These are phyloP conservation scores for Stichodactyla mertensii DNA, from an alignment of 64 coral and sea anemone genomes.

Conservation along the genomic window DNA sequence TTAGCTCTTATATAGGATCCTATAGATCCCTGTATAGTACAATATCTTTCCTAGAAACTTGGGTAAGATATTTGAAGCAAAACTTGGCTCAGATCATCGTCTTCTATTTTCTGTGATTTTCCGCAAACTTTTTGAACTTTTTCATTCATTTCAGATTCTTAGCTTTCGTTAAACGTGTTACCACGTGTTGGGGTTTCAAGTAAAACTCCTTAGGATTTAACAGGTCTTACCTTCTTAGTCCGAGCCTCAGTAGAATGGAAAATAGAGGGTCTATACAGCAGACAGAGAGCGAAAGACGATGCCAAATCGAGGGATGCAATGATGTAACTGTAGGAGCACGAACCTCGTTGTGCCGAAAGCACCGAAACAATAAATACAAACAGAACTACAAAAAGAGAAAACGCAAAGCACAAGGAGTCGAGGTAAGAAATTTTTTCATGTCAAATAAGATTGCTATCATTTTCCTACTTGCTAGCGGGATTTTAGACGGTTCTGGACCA, in stretches of 20 bases:
- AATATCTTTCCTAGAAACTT: neutral
- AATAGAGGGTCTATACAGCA: neutral
- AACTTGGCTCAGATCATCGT: neutral
- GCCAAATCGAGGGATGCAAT: conserved; percentile 90
- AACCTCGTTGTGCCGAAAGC: conserved; percentile 86
- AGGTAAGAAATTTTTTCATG: conserved; percentile 39
- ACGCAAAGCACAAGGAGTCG: conserved; percentile 62
- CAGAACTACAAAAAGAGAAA: conserved; percentile 99
- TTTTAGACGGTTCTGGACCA: neutral
- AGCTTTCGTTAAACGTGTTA: conserved; percentile 32
- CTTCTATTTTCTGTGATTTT: conserved; percentile 30
- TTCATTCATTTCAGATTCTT: conserved; percentile 76
- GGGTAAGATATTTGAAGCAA: neutral
- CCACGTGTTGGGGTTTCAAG: conserved; percentile 72
- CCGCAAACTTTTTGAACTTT: conserved; percentile 45
- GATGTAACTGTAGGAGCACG: conserved; percentile 82
- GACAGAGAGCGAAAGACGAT: conserved; percentile 58
- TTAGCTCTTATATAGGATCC: neutral
- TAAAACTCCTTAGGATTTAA: neutral
- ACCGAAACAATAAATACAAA: conserved; percentile 98
- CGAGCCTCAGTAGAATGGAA: neutral
- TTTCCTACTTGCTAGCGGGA: neutral
- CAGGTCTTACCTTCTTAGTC: neutral
- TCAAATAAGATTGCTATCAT: neutral
- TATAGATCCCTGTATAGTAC: neutral